Base-by-base conservation (phyloP, 2,797 vertebrate genomes). In the Labroides dimidiatus region DNA sequence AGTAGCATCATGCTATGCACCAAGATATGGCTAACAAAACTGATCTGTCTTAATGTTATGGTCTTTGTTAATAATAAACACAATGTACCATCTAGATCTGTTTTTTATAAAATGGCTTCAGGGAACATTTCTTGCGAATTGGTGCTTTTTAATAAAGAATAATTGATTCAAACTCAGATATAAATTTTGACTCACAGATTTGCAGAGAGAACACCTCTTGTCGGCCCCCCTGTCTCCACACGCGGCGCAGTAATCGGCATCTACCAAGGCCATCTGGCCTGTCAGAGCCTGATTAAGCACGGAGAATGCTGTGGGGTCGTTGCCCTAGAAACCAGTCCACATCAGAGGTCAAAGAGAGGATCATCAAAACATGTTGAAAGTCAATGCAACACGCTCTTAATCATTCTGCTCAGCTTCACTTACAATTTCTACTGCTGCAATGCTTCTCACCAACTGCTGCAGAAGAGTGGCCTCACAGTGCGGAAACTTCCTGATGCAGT, bases 361-460 rank as follows among this genome's bases (percentile, higher is more conserved):
- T 27, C 9, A 21, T 33, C 4, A 1, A 41, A 19, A 24, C 9
- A 2, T 14, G 7, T 17, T 10, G 10, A 4, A 20, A 15, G 23
- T 11, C 13, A 42, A 4, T 16, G 10, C 37, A 45, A 36, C 6
- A 30, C 37, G 33, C 15, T 30, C 6, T 30, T 5, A 41, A 21
- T 10, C 41, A 6, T 12, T 37, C 41, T 59, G 23, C 15, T 69
- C 14, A 10, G 33, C 33, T 57, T 63, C 56, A 83, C 95, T 96
- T 93, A 96, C 95, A 36, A 96, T 95, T 91, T 96, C 95, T 64
- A 96, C 94, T 2, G 95, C 94, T 70, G 95, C 94, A 60, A 96
- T 95, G 80, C 93, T 96, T 77, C 95, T 93, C 72, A 97, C 95
- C 54, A 97, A 93, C 85, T 97, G 95, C 89, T 97, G 96, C 17